Conservation (phyloP, 2,113 vertebrate species). For the Nothobranchius kuhntae region DNA sequence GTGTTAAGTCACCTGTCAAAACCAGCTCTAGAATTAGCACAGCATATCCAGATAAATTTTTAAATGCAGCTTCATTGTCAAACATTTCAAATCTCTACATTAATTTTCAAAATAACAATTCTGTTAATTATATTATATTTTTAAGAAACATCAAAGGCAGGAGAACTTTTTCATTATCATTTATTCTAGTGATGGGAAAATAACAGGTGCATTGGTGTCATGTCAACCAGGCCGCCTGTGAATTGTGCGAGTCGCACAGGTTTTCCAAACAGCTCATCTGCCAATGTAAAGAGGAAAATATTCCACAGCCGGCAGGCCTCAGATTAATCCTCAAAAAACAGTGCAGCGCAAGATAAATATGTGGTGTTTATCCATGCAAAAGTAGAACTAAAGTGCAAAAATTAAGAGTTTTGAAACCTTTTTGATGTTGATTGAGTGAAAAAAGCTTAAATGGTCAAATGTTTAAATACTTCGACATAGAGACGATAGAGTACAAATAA, state of each 20-base stretch:
- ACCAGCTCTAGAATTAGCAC: neutral
- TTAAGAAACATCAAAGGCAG: neutral
- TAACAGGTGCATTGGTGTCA: slow-evolving; percentile 36
- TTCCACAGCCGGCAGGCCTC: neutral
- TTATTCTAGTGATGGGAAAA: slow-evolving; percentile 43
- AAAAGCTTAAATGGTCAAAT: too few species aligned
- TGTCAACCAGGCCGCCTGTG: slow-evolving; percentile 12
- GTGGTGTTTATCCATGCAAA: neutral
- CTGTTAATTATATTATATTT: neutral
- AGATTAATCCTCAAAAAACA: neutral
- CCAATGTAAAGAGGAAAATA: neutral
- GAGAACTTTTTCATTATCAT: neutral
- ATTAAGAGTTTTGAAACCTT: too few species aligned
- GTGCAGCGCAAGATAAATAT: neutral
- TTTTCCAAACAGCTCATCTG: slow-evolving; percentile 8
- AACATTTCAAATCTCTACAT: neutral
- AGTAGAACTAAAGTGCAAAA: neutral
- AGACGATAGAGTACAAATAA: neutral
- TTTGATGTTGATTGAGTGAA: too few species aligned
- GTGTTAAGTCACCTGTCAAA: slow-evolving; percentile 16
- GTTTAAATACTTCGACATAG: too few species aligned
- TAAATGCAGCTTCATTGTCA: neutral
- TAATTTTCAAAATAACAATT: neutral
- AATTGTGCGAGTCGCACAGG: neutral
- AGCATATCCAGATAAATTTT: neutral